phyloP scores from a whole-genome alignment of 2,797 vertebrate genomes.

The Periparus ater region DNA sequence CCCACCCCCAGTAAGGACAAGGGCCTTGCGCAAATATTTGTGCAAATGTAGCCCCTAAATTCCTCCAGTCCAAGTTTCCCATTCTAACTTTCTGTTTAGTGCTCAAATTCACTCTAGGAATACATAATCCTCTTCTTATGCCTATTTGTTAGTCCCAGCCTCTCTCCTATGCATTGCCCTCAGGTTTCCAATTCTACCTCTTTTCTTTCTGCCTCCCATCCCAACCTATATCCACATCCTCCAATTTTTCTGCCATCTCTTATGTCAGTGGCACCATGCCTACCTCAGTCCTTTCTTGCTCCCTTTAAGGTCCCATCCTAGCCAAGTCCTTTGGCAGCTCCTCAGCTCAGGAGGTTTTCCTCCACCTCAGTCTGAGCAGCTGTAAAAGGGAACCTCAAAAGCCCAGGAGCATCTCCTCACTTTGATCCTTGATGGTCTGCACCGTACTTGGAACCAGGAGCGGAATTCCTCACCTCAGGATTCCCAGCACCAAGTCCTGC shows the following conservation, averaged over 20 bases:
- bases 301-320: background rate
- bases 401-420: background rate
- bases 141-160: background rate
- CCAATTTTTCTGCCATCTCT: background rate
- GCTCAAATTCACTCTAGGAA: background rate
- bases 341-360: background rate
- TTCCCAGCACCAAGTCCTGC: background rate
- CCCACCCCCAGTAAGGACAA: background rate
- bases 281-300: background rate
- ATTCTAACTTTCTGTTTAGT: background rate
- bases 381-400: background rate
- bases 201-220: background rate
- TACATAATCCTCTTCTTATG: background rate
- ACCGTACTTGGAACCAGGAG: background rate
- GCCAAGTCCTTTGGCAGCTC: background rate
- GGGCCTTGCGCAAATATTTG: background rate
- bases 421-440: background rate
- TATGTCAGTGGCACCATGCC: background rate
- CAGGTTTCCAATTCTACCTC: background rate
- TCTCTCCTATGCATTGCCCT: background rate
- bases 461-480: background rate
- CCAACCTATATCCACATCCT: background rate
- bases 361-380: accelerated
- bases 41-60: background rate
- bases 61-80: background rate